Evolutionary conservation across 2,888 invertebrate genomes (phyloP), one percentile per base, ranked within the genome.

Genomic region (Ferdinandea cuprea): DNA sequence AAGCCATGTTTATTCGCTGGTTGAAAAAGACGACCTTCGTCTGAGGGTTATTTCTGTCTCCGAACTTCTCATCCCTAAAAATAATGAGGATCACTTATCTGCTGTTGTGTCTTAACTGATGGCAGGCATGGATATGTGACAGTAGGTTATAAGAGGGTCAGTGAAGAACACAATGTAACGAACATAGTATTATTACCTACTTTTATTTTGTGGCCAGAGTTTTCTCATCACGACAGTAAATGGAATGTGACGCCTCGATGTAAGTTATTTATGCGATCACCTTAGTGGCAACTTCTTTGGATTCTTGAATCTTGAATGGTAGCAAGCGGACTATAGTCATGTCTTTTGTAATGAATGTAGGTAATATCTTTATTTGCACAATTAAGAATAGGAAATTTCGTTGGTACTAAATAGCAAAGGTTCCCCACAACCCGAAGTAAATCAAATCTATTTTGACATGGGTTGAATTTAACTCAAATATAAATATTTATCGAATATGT

Each of bases 51-150:
- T 54, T 66, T n/a, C n/a, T 81, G 77, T 72, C 77, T 71, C 37
- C 40, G 65, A 76, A 71, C 71, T 69, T 65, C 46, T 48, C 77
- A 83, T 72, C 72, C 81, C 71, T 72, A 77, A 81, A n/a, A 72
- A 72, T 83, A 83, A 83, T 84, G 74, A 79, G 79, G 79, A 84
- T 84, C 79, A 79, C 69, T 79, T 79, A 84, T 79, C 69, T 79
- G 63, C 25, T 59, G 68, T 54, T 74, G 69, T 69, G 79, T 79
- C 73, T 84, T 84, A 69, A 73, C 83, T 79, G 83, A 84, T 78
- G 68, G 37, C 50, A 17, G 68, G 37, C 50, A 17, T 15, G 68
- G 74, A 84, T 79, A 74, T 79, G 73, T 74, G 79, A 84, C 84
- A 74, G 79, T 74, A 79, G 52, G 73, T 65, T 63, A 79, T 61